A percentile compares a stretch with the other conserved stretches of the same genome.
phyloP scores from a whole-genome alignment of 2,888 invertebrate species.

The Chesias legatella region DNA sequence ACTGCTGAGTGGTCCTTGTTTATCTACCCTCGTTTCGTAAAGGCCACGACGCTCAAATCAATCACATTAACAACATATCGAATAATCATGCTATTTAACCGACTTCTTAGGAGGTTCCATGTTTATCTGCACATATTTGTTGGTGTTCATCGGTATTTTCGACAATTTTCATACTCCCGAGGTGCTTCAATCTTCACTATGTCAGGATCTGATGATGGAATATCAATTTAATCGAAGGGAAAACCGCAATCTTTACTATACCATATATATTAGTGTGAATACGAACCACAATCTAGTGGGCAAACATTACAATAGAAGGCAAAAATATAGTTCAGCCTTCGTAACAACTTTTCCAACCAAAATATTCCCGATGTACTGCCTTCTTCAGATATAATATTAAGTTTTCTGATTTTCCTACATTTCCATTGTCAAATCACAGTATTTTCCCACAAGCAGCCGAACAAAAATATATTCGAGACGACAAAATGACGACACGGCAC shows the following conservation, averaged over 20 bases:
- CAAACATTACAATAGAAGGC: background rate
- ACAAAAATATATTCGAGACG: constrained; percentile 19
- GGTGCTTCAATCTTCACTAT: no score
- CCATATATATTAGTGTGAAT: constrained; percentile 22
- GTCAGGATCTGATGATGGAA: no score
- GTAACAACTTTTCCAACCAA: background rate
- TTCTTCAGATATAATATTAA: background rate
- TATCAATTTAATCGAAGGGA: no score
- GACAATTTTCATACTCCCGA: no score
- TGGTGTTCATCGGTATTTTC: no score
- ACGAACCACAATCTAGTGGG: background rate
- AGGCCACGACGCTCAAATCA: background rate
- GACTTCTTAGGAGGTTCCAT: constrained; percentile 24
- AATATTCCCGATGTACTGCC: background rate
- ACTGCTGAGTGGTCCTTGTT: background rate
- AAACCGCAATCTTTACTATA: no score
- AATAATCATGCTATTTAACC: no score
- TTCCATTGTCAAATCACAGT: constrained; percentile 7
- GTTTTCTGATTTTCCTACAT: background rate
- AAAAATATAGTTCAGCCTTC: background rate
- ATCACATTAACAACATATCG: constrained; percentile 11
- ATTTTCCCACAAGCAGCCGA: constrained; percentile 3
- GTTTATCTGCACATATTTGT: no score
- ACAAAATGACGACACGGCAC: constrained; percentile 27
- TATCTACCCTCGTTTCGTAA: constrained; percentile 7